Evolutionary conservation across 2,888 invertebrate species (phyloP).

Genomic region (Escarpia spicata): DNA sequence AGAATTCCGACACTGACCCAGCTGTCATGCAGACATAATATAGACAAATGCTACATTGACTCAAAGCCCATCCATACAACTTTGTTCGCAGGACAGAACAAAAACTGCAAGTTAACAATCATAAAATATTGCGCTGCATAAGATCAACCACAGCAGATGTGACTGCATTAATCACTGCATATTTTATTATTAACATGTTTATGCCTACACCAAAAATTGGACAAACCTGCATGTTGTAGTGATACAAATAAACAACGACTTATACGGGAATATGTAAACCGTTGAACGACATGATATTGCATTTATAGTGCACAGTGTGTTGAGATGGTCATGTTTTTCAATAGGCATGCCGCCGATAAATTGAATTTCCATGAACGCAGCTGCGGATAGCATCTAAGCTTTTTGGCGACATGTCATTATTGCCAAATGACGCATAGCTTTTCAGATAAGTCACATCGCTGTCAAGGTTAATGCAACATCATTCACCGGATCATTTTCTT

Average conservation of each 20-base stretch:
- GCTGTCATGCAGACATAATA: neutral
- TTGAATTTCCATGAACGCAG: constrained; percentile 16
- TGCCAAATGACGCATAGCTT: constrained; percentile 16
- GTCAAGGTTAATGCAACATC: neutral
- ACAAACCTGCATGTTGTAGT: neutral
- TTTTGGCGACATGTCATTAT: constrained; percentile 9
- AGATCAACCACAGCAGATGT: no score
- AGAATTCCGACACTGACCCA: neutral
- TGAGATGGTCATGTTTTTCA: neutral
- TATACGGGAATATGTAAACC: neutral
- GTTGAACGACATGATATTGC: neutral
- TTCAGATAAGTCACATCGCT: constrained; percentile 16
- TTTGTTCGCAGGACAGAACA: neutral
- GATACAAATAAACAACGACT: neutral
- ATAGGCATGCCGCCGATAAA: neutral
- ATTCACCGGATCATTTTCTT: neutral
- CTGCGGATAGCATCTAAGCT: constrained; percentile 5
- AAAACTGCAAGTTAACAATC: neutral
- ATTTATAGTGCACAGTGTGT: neutral
- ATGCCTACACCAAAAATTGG: neutral
- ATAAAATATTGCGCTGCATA: neutral
- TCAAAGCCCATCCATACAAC: neutral
- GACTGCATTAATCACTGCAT: no score
- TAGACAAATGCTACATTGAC: neutral
- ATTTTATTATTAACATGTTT: neutral